phyloP scores from a whole-genome alignment of 1,140 invertebrate genomes.

The Notospermus geniculatus region DNA sequence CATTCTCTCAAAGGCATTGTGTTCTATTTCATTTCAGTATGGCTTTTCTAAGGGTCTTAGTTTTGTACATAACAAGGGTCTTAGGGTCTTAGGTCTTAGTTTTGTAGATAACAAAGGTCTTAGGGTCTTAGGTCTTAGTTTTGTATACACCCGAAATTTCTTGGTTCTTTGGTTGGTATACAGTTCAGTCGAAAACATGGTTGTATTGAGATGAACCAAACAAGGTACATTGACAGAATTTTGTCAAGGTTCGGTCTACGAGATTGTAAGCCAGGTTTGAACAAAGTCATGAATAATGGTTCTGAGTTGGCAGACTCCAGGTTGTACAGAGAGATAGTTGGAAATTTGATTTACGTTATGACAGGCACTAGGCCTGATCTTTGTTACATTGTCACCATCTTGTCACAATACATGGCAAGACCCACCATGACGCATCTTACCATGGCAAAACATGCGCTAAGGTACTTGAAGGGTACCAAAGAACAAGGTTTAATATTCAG shows the following conservation, averaged over 20 bases:
- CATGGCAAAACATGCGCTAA: not conserved
- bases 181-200: not conserved
- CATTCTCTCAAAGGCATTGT: no score
- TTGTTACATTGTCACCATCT: not conserved
- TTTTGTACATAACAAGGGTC: no score
- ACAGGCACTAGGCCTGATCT: not conserved
- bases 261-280: not conserved
- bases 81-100: no score
- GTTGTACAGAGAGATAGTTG: not conserved
- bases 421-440: not conserved
- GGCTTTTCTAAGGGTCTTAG: no score
- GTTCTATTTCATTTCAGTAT: no score
- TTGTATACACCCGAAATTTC: no score
- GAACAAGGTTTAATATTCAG: not conserved
- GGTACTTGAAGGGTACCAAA: no score
- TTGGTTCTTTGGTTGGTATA: not conserved
- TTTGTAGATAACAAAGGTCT: no score
- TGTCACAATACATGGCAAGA: not conserved
- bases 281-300: not conserved
- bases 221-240: not conserved
- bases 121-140: no score
- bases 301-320: not conserved
- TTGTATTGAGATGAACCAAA: not conserved
- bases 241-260: not conserved
- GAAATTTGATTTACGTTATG: conserved; percentile 1